Evolutionary conservation across 1,140 invertebrate species (phyloP), one percentile per base, ranked within the genome.

Genomic region (Eriocheir sinensis): DNA sequence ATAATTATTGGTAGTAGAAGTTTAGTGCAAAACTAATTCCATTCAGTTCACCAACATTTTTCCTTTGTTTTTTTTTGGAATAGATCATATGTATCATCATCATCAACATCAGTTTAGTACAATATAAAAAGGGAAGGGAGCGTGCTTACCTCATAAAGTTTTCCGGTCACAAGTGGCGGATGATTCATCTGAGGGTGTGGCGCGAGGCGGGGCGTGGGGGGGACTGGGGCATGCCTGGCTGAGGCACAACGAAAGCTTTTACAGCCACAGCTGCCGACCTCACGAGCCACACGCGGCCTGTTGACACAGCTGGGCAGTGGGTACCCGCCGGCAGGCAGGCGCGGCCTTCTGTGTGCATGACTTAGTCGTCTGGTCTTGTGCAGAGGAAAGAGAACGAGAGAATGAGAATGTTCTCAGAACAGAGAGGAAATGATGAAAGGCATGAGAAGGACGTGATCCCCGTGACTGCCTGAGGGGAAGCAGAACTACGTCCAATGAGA

Each of bases 261-360:
- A 8, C 81, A 85, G 38, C 30, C 8, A 30, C 30, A 34, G 17
- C 81, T 85, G 81, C 81, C 36, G 81, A 85, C 38, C 81, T 85
- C 81, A 41, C 81, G 21, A 72, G 38, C 81, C 81, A 85, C 81
- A 85, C 81, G 81, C 34, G 27, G 8, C 81, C 36, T 85, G 32
- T 85, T 85, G 81, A 85, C 81, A 85, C 81, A 85, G 81, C 81
- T 85, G 81, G 36, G 30, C 81, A 27, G 53, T 72, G 53, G 53
- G n/a, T n/a, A 72, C 60, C 60, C 21, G 21, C 60, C 27, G 4
- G 0, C 34, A 81, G 53, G 36, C 27, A 17, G 32, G 34, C 30
- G 3, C 36, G 81, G 81, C 38, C 30, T 30, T 85, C 17, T 36
- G n/a, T n/a, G n/a, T n/a, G n/a, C n/a, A n/a, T n/a, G 81, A 36